Conservation (phyloP, 2,797 vertebrate species). For the Periparus ater region DNA sequence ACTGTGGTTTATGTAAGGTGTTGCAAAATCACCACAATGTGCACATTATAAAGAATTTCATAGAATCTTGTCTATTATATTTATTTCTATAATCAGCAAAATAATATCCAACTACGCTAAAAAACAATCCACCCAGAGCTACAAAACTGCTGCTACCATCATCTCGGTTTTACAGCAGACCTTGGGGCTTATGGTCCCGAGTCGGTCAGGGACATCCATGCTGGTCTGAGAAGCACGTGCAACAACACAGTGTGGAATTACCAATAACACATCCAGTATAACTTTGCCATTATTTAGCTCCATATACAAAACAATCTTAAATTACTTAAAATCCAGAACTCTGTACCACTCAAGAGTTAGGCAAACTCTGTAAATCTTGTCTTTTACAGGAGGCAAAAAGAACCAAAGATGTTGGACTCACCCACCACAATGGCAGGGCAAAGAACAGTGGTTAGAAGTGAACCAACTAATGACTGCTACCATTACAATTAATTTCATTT, state of each 20-base stretch:
- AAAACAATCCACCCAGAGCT: not conserved
- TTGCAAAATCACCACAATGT: not conserved
- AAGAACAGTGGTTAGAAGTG: not conserved
- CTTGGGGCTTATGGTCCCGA: fast-evolving
- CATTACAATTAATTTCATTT: not conserved
- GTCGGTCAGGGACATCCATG: fast-evolving
- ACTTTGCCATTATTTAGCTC: not conserved
- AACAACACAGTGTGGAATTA: not conserved
- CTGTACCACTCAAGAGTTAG: not conserved
- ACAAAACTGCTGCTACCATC: not conserved
- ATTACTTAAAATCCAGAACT: not conserved
- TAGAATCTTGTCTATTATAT: not conserved
- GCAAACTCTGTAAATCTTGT: not conserved
- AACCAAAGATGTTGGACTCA: not conserved
- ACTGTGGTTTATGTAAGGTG: not conserved
- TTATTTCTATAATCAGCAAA: not conserved
- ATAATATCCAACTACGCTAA: not conserved
- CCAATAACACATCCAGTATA: not conserved
- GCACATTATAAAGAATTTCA: not conserved
- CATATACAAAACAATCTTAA: not conserved
- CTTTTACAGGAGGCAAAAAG: not conserved
- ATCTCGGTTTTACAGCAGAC: not conserved
- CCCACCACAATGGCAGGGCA: not conserved
- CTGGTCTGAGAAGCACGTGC: fast-evolving
- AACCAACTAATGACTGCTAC: not conserved